Conservation (phyloP, 2,113 vertebrate genomes). For the Scomber colias region DNA sequence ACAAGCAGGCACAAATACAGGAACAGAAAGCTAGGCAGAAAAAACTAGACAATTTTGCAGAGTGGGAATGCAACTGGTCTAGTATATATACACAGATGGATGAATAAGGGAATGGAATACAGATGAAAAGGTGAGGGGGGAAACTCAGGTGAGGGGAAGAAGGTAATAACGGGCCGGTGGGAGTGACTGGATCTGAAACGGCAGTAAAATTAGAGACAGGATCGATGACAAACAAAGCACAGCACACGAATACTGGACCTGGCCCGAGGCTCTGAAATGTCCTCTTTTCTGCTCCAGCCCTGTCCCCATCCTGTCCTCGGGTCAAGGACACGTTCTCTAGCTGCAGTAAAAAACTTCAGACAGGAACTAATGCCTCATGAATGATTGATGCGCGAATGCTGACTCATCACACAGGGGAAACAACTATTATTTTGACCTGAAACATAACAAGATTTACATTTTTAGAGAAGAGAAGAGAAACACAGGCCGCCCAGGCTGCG, state of each 20-base stretch:
- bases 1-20: too few relatives aligned
- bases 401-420: conserved; percentile 78
- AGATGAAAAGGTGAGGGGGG: too few relatives aligned
- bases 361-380: conserved; percentile 75
- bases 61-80: too few relatives aligned
- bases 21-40: too few relatives aligned
- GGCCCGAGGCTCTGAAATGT: conserved; percentile 53
- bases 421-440: conserved; percentile 77
- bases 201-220: too few relatives aligned
- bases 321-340: conserved; percentile 67
- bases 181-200: too few relatives aligned
- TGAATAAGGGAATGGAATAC: too few relatives aligned
- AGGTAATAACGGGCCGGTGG: too few relatives aligned
- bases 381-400: conserved; percentile 82
- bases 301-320: conserved; percentile 43
- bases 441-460: conserved; percentile 69
- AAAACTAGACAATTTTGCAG: too few relatives aligned
- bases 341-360: conserved; percentile 55
- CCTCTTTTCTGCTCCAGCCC: conserved; percentile 51
- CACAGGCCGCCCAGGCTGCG: conserved; percentile 38
- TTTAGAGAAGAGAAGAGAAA: conserved; percentile 21
- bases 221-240: too few relatives aligned
- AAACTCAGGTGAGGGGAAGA: too few relatives aligned
- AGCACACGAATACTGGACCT: conserved; percentile 15
- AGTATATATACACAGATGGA: too few relatives aligned